These are phyloP conservation scores for Porites rus DNA, from an alignment of 92 coral and sea anemone genomes.

Conservation along the genomic window DNA sequence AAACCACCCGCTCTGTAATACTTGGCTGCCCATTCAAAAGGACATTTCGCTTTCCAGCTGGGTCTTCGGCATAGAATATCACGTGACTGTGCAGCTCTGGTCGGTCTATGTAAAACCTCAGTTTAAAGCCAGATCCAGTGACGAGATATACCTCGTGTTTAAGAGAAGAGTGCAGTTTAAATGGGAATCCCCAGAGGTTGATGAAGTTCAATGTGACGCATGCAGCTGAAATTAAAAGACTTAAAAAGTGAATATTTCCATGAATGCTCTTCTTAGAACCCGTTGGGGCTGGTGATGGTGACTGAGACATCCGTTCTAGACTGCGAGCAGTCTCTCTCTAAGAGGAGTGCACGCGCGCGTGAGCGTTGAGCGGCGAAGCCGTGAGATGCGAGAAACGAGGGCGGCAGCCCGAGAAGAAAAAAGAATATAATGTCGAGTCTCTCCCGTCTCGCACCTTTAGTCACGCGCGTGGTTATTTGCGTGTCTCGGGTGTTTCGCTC, in stretches of 20 bases:
- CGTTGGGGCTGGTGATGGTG: neutral
- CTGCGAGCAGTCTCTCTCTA: too few relatives aligned
- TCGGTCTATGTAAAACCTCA: conserved; percentile 62
- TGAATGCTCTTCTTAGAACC: neutral
- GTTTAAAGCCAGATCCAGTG: conserved; percentile 57
- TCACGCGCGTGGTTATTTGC: too few relatives aligned
- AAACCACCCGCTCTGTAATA: too few relatives aligned
- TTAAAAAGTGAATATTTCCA: neutral
- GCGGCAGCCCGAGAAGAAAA: too few relatives aligned
- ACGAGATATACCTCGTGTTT: conserved; percentile 68
- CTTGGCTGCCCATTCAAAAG: too few relatives aligned
- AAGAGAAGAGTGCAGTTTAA: conserved; percentile 68
- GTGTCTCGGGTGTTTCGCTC: too few relatives aligned
- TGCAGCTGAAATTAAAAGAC: conserved; percentile 34
- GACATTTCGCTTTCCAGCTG: conserved; percentile 21
- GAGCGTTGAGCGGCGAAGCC: too few relatives aligned
- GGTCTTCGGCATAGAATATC: conserved; percentile 66
- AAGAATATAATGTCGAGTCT: too few relatives aligned
- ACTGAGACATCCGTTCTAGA: too few relatives aligned
- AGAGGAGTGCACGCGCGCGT: too few relatives aligned
- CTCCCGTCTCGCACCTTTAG: too few relatives aligned
- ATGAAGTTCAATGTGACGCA: conserved; percentile 80
- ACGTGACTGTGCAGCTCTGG: conserved; percentile 80
- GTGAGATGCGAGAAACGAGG: too few relatives aligned
- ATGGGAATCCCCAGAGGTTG: conserved; percentile 70